A percentile compares a stretch with the other conserved stretches of the same genome.
phyloP scores from a whole-genome alignment of 2,888 invertebrate genomes.

The Gryllus longicercus region DNA sequence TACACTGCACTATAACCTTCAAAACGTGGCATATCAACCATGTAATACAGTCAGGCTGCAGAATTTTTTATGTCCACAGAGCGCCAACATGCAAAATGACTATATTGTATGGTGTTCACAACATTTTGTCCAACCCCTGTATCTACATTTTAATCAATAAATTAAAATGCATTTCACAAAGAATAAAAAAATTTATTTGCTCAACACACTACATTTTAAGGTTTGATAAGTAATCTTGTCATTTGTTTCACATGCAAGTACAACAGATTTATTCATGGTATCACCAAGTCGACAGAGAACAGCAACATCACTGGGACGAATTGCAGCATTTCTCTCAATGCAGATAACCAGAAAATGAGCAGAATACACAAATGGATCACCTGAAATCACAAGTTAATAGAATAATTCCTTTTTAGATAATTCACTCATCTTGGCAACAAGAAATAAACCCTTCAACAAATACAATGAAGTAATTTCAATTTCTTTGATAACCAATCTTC shows the following conservation, averaged over 20 bases:
- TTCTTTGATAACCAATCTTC: too few species aligned
- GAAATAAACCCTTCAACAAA: neutral
- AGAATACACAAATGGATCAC: conserved; percentile 76
- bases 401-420: neutral
- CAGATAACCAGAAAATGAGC: conserved; percentile 74
- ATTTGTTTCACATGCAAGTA: conserved; percentile 58
- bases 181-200: neutral
- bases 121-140: too few species aligned
- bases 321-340: conserved; percentile 48
- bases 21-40: too few species aligned
- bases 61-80: too few species aligned
- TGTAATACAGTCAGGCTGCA: too few species aligned
- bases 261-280: conserved; percentile 72
- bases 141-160: too few species aligned
- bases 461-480: too few species aligned
- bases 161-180: neutral
- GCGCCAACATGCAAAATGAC: too few species aligned
- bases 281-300: conserved; percentile 70
- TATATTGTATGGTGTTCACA: too few species aligned
- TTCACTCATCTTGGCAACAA: too few species aligned
- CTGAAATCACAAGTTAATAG: conserved; percentile 47
- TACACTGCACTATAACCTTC: too few species aligned
- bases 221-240: conserved; percentile 43
- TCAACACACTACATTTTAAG: conserved; percentile 36
- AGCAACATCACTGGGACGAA: conserved; percentile 59